A percentile compares a stretch with the other conserved stretches of the same genome.
Conservation (phyloP, 2,113 vertebrate genomes). For the Lethenteron camtschaticum region DNA sequence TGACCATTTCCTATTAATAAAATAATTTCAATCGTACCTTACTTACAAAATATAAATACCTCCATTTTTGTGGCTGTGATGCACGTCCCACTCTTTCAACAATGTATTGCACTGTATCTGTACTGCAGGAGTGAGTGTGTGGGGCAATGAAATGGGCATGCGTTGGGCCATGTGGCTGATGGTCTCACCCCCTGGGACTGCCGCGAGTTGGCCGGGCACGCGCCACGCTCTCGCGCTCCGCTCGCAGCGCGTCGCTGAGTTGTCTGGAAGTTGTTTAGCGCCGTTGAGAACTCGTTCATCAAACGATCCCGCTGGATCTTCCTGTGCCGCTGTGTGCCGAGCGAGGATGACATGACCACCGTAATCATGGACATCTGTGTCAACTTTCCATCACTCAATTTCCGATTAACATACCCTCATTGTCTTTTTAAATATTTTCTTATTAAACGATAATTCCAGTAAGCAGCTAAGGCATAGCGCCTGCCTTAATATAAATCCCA, state of each 20-base stretch:
- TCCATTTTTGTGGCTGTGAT: no score
- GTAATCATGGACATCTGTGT: background rate
- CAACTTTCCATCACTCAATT: background rate
- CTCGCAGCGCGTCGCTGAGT: slow-evolving; percentile 65
- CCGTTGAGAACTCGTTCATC: slow-evolving; percentile 58
- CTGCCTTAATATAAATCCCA: background rate
- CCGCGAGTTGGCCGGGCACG: slow-evolving; percentile 71
- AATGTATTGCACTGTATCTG: no score
- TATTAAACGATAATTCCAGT: background rate
- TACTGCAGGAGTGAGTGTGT: no score
- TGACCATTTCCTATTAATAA: no score
- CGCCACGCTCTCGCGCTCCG: slow-evolving; percentile 82
- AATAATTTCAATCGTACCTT: no score
- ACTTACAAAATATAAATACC: no score
- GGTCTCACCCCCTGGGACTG: slow-evolving; percentile 22
- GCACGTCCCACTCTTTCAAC: no score
- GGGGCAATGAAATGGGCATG: no score
- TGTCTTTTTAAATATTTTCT: background rate
- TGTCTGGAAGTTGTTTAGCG: slow-evolving; percentile 58
- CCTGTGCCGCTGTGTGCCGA: slow-evolving; percentile 45
- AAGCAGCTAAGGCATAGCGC: slow-evolving; percentile 1
- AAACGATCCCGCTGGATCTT: slow-evolving; percentile 79
- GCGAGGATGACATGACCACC: background rate
- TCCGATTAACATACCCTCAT: no score
- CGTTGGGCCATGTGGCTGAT: no score